phyloP scores from a whole-genome alignment of 1,140 invertebrate genomes.

The Pseudomyrmex cubaensis region DNA sequence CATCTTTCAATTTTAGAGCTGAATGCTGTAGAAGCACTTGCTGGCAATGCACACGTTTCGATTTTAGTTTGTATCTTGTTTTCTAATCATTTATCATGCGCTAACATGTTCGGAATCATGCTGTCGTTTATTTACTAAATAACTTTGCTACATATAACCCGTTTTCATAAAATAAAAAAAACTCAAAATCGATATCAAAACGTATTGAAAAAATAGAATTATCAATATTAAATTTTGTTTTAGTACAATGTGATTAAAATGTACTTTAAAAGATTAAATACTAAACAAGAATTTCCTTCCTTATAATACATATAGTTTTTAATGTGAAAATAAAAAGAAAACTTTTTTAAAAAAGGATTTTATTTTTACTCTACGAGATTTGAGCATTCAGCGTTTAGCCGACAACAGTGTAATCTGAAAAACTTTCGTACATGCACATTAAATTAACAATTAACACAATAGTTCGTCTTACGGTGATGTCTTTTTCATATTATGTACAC shows the following conservation, averaged over 20 bases:
- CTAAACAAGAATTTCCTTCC: background rate
- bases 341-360: background rate
- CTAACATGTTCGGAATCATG: constrained; percentile 45
- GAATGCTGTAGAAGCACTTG: constrained; percentile 81
- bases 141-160: constrained; percentile 16
- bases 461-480: constrained; percentile 79
- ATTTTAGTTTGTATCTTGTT: constrained; percentile 69
- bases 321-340: constrained; percentile 7
- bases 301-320: constrained; percentile 8
- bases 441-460: constrained; percentile 72
- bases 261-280: background rate
- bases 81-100: constrained; percentile 65
- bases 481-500: constrained; percentile 81
- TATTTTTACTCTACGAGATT: background rate
- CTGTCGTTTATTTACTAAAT: constrained; percentile 24
- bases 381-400: background rate
- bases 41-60: constrained; percentile 81
- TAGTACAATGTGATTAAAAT: background rate
- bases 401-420: background rate
- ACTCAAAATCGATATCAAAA: background rate
- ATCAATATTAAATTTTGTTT: background rate
- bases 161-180: constrained; percentile 9
- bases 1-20: constrained; percentile 53
- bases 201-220: background rate
- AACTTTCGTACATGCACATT: constrained; percentile 36